Conservation (phyloP, 2,797 vertebrate genomes). For the Syncerus caffer region DNA sequence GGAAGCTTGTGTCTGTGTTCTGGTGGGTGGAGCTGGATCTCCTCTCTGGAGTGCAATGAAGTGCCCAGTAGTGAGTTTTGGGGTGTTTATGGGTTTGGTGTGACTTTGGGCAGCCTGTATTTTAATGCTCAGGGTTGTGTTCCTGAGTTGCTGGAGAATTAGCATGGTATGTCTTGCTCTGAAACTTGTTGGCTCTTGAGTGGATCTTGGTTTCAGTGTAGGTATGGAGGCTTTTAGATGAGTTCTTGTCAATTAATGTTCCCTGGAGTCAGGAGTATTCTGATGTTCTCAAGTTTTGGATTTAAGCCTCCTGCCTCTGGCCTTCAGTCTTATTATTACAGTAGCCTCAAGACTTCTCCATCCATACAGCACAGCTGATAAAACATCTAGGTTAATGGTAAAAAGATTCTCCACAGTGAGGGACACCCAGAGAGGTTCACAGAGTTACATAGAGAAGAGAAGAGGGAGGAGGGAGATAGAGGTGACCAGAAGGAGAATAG, state of each 20-base stretch:
- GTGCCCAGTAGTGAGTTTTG: neutral
- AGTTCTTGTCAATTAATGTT: neutral
- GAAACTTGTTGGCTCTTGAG: neutral
- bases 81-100: neutral
- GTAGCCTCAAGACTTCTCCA: neutral
- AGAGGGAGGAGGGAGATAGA: neutral
- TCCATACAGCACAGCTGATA: neutral
- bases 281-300: neutral
- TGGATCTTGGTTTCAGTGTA: neutral
- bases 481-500: neutral
- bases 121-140: neutral
- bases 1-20: neutral
- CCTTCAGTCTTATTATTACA: neutral
- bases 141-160: neutral
- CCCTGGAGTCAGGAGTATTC: neutral
- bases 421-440: neutral
- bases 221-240: neutral
- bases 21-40: neutral
- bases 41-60: neutral
- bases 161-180: neutral
- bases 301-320: neutral
- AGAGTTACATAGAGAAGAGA: neutral
- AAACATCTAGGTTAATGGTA: neutral
- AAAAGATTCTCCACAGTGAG: neutral
- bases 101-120: neutral